Evolutionary conservation across 2,888 invertebrate species (phyloP).

Genomic region (Allophyes oxyacanthae): DNA sequence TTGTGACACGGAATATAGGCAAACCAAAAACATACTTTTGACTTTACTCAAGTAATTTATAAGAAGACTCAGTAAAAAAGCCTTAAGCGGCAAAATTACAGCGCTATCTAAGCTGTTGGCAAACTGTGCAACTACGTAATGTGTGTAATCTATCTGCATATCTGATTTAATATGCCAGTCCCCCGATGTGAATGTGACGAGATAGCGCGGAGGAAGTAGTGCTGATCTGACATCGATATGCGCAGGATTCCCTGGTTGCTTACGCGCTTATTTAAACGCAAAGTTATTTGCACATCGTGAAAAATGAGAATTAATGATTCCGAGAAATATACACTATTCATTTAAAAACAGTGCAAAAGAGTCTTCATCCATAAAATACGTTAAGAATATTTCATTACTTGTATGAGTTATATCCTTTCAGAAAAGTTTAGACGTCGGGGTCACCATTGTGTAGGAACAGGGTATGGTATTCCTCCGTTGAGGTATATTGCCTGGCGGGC

Average conservation of each 20-base stretch:
- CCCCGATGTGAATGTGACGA: slow-evolving; percentile 15
- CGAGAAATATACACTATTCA: too few species aligned
- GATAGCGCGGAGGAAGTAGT: slow-evolving; percentile 31
- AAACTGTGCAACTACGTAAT: slow-evolving; percentile 27
- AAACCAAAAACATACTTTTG: too few species aligned
- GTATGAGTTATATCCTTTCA: too few species aligned
- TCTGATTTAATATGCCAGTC: slow-evolving; percentile 49
- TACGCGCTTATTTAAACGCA: slow-evolving; percentile 4
- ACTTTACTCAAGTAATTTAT: too few species aligned
- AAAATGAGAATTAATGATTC: neutral
- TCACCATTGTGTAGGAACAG: too few species aligned
- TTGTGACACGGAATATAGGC: too few species aligned
- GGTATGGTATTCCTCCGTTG: too few species aligned
- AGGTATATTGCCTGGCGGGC: too few species aligned
- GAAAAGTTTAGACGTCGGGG: too few species aligned
- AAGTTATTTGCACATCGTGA: neutral
- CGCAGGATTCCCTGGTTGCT: slow-evolving; percentile 12
- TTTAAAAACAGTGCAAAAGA: too few species aligned
- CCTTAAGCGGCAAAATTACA: slow-evolving; percentile 14
- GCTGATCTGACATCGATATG: slow-evolving; percentile 44
- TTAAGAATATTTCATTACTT: too few species aligned
- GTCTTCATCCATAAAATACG: too few species aligned
- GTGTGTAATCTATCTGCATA: slow-evolving; percentile 46
- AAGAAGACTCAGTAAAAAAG: slow-evolving; percentile 9
- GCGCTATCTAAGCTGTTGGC: neutral